These are phyloP conservation scores for Sarcophaga carnaria DNA, from an alignment of 2,888 invertebrate species.

Conservation along the genomic window DNA sequence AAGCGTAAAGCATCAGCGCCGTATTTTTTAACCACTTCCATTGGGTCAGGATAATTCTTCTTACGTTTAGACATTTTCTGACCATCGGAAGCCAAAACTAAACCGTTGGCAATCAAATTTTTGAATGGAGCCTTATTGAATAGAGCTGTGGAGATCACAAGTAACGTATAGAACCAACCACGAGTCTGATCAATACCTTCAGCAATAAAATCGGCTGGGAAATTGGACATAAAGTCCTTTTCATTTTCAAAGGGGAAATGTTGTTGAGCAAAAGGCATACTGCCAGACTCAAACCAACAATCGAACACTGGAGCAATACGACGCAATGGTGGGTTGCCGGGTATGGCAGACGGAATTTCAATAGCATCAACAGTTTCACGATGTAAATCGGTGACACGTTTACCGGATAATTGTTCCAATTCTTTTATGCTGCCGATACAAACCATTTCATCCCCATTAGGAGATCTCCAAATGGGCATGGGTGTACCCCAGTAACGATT, in stretches of 20 bases:
- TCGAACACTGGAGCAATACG: slow-evolving; percentile 98
- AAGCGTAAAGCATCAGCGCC: slow-evolving; percentile 98
- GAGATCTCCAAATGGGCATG: slow-evolving; percentile 98
- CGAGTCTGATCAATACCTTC: slow-evolving; percentile 99
- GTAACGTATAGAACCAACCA: slow-evolving; percentile 99
- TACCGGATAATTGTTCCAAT: slow-evolving; percentile 91
- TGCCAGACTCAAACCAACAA: slow-evolving; percentile 99
- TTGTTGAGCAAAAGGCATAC: slow-evolving; percentile 98
- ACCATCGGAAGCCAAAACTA: slow-evolving; percentile 97
- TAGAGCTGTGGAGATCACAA: slow-evolving; percentile 97
- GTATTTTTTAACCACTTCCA: slow-evolving; percentile 93
- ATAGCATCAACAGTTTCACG: slow-evolving; percentile 96
- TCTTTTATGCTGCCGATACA: slow-evolving; percentile 97
- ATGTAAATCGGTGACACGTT: slow-evolving; percentile 94
- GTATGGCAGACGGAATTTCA: slow-evolving; percentile 93
- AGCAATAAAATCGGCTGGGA: slow-evolving; percentile 99
- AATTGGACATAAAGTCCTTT: slow-evolving; percentile 93
- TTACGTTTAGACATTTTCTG: slow-evolving; percentile 99
- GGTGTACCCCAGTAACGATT: slow-evolving; percentile 99
- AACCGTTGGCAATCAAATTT: slow-evolving; percentile 97
- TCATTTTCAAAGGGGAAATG: slow-evolving; percentile 98
- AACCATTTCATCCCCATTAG: slow-evolving; percentile 94
- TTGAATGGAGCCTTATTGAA: slow-evolving; percentile 99
- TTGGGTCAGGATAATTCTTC: slow-evolving; percentile 99
- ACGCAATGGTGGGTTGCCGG: slow-evolving; percentile 91